These are phyloP conservation scores for Microcebus ravelobensis DNA, from an alignment of 2,113 vertebrate genomes.

Conservation along the genomic window DNA sequence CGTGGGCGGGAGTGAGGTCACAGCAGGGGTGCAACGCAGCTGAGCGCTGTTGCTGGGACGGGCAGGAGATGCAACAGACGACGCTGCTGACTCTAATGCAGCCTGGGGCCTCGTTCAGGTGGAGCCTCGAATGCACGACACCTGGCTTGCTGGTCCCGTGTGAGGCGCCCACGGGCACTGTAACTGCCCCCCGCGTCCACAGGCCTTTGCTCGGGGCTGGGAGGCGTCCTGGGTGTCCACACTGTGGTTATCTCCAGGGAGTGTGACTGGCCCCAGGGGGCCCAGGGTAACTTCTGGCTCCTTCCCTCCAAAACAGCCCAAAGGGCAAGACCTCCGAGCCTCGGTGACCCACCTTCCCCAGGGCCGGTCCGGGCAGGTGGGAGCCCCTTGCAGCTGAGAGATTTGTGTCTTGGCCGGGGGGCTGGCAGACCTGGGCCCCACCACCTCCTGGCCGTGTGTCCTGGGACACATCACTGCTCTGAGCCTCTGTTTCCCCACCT, in stretches of 20 bases:
- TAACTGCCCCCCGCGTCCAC: background rate
- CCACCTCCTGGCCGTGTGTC: background rate
- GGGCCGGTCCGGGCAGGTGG: fast-evolving
- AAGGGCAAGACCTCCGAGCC: too few relatives aligned
- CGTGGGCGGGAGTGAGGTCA: fast-evolving
- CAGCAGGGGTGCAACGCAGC: fast-evolving
- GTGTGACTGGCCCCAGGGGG: fast-evolving
- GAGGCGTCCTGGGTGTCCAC: background rate
- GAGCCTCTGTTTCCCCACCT: background rate
- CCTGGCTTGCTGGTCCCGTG: background rate
- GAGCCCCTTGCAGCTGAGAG: too few relatives aligned
- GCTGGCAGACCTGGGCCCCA: background rate
- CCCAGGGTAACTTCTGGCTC: fast-evolving
- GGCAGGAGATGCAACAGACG: fast-evolving
- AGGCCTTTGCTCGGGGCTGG: too few relatives aligned
- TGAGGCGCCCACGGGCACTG: fast-evolving
- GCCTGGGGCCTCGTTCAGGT: fast-evolving
- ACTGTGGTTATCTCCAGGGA: fast-evolving
- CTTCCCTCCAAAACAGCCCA: background rate
- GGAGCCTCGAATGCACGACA: fast-evolving
- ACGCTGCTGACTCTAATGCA: fast-evolving
- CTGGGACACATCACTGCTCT: background rate
- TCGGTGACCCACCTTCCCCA: fast-evolving
- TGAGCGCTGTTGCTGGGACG: fast-evolving
- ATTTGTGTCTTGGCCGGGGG: background rate